Evolutionary conservation across 2,888 invertebrate species (phyloP), one percentile per base, ranked within the genome.

Genomic region (Polyommatus icarus): DNA sequence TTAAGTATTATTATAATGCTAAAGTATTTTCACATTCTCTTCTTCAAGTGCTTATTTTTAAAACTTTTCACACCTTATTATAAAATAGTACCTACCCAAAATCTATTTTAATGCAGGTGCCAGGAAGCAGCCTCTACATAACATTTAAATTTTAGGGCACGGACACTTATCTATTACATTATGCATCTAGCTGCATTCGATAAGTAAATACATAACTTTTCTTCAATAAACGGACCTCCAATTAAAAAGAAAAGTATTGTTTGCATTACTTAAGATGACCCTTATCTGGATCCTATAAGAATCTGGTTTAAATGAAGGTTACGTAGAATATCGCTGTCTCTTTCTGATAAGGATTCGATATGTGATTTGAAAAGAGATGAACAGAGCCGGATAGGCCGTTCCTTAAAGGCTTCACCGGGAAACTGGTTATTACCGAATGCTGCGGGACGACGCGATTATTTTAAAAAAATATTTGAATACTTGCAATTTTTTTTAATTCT

Each of bases 391-490:
- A 40, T 73, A 73, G 77, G 77, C 59, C 59, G 77, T 59, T 61
- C 77, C 77, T 40, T 85, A 87, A 90, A 93, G 92, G 91, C 91
- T 92, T 90, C 85, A 85, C 85, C 82, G 85, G 86, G 89, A 85
- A 90, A 92, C 93, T 88, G 90, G 92, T 92, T 92, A 88, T 85
- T 82, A 83, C 79, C 82, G 87, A 91, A 92, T 90, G 92, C 91
- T 93, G 82, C 93, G 93, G 93, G 93, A 93, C 87, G 89, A 81
- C 81, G 82, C 59, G 20, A 71, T 29, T 67, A 67, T 46, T 73
- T 76, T 71, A 72, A 32, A 73, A 73, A 54, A 73, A 59, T 77
- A 79, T 78, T 40, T 40, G 10, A n/a, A 73, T 73, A 46, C n/a
- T 40, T 40, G 6, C 12, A 12, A 3, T 10, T 61, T 61, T 24